phyloP scores from a whole-genome alignment of 1,140 invertebrate species.

The Penaeus chinensis region DNA sequence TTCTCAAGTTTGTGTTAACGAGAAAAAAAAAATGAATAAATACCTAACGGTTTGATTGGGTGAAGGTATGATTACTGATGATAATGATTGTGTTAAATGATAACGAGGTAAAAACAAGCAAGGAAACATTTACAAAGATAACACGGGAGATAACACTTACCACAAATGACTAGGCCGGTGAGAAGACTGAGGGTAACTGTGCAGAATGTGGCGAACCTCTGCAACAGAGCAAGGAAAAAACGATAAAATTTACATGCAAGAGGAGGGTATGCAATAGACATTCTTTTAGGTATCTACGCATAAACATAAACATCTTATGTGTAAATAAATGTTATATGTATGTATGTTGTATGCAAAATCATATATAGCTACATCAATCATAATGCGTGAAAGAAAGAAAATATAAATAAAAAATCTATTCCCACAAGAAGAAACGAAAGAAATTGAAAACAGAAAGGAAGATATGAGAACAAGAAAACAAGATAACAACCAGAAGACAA shows the following conservation, averaged over 20 bases:
- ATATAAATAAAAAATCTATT: neutral
- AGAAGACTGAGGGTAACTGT: constrained; percentile 91
- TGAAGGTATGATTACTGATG: no score
- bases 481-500: no score
- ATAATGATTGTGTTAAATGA: no score
- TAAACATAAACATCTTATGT: neutral
- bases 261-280: neutral
- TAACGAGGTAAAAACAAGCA: neutral
- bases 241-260: neutral
- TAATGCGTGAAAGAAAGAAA: no score
- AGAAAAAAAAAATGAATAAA: no score
- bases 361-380: neutral
- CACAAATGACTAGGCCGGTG: constrained; percentile 79
- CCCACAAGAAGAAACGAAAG: no score
- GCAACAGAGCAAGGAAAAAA: constrained; percentile 70
- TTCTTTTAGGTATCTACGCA: neutral
- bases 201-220: constrained; percentile 85
- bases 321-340: neutral
- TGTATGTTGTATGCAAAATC: neutral
- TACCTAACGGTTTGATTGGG: no score
- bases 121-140: neutral
- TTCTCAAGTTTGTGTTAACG: no score
- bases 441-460: no score
- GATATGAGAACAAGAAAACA: no score
- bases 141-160: constrained; percentile 50